Conservation (phyloP, 2,888 invertebrate species). For the Platycheirus albimanus region DNA sequence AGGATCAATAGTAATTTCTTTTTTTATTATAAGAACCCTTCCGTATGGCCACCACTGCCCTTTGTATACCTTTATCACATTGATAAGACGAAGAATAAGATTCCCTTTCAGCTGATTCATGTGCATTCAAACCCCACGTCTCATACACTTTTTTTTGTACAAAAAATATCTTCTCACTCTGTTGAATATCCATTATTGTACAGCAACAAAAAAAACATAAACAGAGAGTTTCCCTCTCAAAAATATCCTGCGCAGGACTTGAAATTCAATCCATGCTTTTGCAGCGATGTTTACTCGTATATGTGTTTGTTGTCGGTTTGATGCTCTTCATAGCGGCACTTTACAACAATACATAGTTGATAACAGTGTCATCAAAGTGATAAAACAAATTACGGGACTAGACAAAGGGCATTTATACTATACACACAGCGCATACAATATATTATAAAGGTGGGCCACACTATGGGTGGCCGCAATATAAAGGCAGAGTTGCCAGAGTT, state of each 20-base stretch:
- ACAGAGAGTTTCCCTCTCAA: slow-evolving; percentile 54
- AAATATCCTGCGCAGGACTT: slow-evolving; percentile 50
- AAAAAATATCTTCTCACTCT: too few relatives aligned
- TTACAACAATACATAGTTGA: slow-evolving; percentile 66
- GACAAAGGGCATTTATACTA: slow-evolving; percentile 48
- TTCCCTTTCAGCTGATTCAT: slow-evolving; percentile 56
- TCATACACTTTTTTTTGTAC: too few relatives aligned
- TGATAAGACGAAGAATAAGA: slow-evolving; percentile 47
- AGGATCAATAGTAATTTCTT: too few relatives aligned
- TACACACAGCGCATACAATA: slow-evolving; percentile 35
- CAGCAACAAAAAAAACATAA: slow-evolving; percentile 60
- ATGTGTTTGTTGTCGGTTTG: slow-evolving; percentile 16
- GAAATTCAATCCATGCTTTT: slow-evolving; percentile 11
- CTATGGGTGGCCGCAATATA: background rate
- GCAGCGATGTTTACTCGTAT: slow-evolving; percentile 14
- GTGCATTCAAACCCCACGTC: slow-evolving; percentile 31
- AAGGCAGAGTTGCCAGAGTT: slow-evolving; percentile 42
- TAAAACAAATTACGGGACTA: slow-evolving; percentile 70
- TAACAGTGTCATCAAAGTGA: slow-evolving; percentile 72
- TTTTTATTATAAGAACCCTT: too few relatives aligned
- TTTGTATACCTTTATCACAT: background rate
- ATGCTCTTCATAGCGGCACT: slow-evolving; percentile 50
- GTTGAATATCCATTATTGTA: slow-evolving; percentile 57
- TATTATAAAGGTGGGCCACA: slow-evolving; percentile 19
- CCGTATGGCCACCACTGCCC: slow-evolving; percentile 11